Base-by-base conservation (phyloP, 2,797 vertebrate genomes). In the Periparus ater region DNA sequence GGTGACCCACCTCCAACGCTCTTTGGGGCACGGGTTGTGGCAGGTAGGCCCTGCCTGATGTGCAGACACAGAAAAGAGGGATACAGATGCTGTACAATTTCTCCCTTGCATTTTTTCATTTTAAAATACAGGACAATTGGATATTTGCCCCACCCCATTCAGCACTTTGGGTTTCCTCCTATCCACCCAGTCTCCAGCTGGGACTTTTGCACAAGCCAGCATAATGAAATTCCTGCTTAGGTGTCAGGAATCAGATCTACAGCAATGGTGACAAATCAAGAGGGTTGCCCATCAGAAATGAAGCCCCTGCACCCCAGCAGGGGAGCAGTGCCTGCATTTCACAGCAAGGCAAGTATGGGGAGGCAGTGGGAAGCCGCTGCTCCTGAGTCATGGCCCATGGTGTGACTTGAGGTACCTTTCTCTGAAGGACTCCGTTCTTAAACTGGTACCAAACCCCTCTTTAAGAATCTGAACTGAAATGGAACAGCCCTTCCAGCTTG, bases 301-400 rank as follows among this genome's bases (percentile, higher is more conserved):
- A n/a, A 79, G n/a, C 3, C 29, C 9, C 22, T 38, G 15, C 16
- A 54, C 4, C 14, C 13, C 0, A 2, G 4, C 1, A 0, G 11
- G 40, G 22, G 7, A 50, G 21, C 21, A 9, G 36, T 7, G 40
- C 36, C 71, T 27, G 36, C 18, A 1, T 67, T 77, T 78, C 53
- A 40, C 36, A 74, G 29, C 25, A n/a, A 53, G 47, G 10, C 32
- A 53, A 70, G 48, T 5, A 14, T 55, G 48, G 45, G 34, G 32
- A 57, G 25, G 47, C 21, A 60, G 22, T 0, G 1, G 21, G 65
- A 32, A 23, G 23, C 50, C 55, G 12, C 17, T 12, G 3, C 30
- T 7, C 1, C 23, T 1, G 16, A 55, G 13, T 32, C 44, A 20
- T 2, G 9, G 26, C 32, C 42, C 15, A 2, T 0, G 0, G 22